Evolutionary conservation across 2,113 vertebrate genomes (phyloP).

Genomic region (Proterorhinus semilunaris): DNA sequence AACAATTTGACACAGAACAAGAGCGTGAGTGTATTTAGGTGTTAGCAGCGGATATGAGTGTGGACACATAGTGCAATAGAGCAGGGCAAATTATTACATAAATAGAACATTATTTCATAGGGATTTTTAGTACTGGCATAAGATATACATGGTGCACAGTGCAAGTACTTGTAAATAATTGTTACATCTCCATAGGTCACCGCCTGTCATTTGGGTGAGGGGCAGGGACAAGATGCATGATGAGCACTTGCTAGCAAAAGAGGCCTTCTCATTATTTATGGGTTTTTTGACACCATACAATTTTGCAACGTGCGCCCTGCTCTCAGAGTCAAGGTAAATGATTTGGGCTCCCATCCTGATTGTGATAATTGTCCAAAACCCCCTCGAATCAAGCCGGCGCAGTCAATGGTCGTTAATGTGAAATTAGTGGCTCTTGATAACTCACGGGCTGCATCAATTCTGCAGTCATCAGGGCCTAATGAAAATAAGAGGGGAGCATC

Average conservation of each 20-base stretch:
- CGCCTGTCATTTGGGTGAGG: conserved; percentile 3
- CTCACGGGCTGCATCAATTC: conserved; percentile 97
- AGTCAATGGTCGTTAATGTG: conserved; percentile 99
- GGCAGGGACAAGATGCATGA: background rate
- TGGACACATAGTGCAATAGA: too few relatives aligned
- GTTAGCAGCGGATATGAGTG: too few relatives aligned
- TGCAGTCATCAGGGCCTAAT: conserved; percentile 95
- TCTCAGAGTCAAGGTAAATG: conserved; percentile 98
- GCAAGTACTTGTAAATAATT: background rate
- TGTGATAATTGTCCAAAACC: conserved; percentile 99
- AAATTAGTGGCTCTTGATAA: conserved; percentile 99
- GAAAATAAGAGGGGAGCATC: conserved; percentile 77
- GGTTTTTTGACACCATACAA: conserved; percentile 72
- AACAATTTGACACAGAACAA: too few relatives aligned
- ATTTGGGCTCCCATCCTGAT: conserved; percentile 98
- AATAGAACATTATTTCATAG: too few relatives aligned
- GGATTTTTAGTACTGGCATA: too few relatives aligned
- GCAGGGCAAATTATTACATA: too few relatives aligned
- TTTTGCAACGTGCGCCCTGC: conserved; percentile 61
- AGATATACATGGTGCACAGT: background rate
- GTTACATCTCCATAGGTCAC: background rate
- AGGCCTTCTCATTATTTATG: conserved; percentile 62
- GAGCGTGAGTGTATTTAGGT: too few relatives aligned
- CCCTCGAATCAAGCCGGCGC: conserved; percentile 96
- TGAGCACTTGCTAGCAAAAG: conserved; percentile 15